Conservation (phyloP, 2,888 invertebrate species). For the Trichacis sp. region DNA sequence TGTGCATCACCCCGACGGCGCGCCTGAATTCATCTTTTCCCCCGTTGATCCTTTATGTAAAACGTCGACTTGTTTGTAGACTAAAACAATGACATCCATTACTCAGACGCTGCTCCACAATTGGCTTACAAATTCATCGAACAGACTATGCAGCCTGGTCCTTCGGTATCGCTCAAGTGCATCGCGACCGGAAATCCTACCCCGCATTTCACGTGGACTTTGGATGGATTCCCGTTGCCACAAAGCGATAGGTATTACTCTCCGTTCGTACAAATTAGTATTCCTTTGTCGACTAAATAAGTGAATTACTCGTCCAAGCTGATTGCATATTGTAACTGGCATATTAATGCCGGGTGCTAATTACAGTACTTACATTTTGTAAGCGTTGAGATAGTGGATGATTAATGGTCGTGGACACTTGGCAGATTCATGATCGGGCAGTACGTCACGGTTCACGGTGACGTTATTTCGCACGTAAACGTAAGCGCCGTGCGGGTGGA, state of each 20-base stretch:
- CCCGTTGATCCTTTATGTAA: slow-evolving; percentile 33
- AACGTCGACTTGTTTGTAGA: slow-evolving; percentile 25
- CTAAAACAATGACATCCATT: slow-evolving; percentile 33
- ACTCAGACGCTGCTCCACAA: slow-evolving; percentile 87
- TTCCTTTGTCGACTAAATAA: slow-evolving; percentile 31
- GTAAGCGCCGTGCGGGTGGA: slow-evolving; percentile 88
- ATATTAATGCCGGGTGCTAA: not conserved
- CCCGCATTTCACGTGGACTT: slow-evolving; percentile 91
- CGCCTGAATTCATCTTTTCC: slow-evolving; percentile 22
- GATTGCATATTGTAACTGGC: not conserved
- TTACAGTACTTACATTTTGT: not conserved
- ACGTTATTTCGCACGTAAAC: slow-evolving; percentile 93
- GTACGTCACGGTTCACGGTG: slow-evolving; percentile 91
- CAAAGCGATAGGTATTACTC: slow-evolving; percentile 75
- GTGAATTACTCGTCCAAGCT: not conserved
- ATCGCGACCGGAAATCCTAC: slow-evolving; percentile 93
- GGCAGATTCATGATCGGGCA: slow-evolving; percentile 88
- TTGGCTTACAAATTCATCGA: slow-evolving; percentile 92
- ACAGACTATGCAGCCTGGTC: slow-evolving; percentile 91
- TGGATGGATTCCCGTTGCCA: slow-evolving; percentile 89
- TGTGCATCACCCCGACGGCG: slow-evolving; percentile 14
- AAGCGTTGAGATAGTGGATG: no score
- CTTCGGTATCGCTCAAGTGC: slow-evolving; percentile 91
- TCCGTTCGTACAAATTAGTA: slow-evolving; percentile 21
- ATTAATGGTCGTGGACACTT: not conserved